These are phyloP conservation scores for Atta texana DNA, from an alignment of 1,140 invertebrate species.

Conservation along the genomic window DNA sequence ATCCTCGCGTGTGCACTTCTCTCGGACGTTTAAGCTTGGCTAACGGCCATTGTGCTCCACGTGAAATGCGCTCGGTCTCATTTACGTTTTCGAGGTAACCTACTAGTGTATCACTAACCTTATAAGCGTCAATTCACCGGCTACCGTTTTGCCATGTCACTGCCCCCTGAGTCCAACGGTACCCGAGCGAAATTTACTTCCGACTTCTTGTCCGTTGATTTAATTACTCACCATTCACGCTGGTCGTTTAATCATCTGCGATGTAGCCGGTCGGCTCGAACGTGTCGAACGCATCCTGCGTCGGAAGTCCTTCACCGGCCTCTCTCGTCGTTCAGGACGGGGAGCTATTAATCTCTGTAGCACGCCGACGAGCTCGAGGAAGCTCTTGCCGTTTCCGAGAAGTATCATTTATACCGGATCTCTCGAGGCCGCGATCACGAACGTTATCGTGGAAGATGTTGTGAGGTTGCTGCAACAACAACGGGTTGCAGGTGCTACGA, in stretches of 20 bases:
- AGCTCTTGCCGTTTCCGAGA: conserved; percentile 64
- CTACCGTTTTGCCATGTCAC: conserved; percentile 29
- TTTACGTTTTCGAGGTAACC: conserved; percentile 60
- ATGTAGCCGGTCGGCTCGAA: conserved; percentile 59
- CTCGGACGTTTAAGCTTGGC: conserved; percentile 66
- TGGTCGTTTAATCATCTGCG: conserved; percentile 71
- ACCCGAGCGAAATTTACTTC: conserved; percentile 55
- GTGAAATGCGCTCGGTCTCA: conserved; percentile 59
- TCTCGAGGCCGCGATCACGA: conserved; percentile 57
- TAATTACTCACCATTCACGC: conserved; percentile 57
- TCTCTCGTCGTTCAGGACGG: conserved; percentile 55
- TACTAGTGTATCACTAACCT: conserved; percentile 56
- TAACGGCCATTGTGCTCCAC: conserved; percentile 68
- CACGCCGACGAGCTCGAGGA: conserved; percentile 46
- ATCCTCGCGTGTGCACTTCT: conserved; percentile 68
- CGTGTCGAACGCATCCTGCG: conserved; percentile 72
- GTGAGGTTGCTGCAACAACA: conserved; percentile 42
- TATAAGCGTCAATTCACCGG: conserved; percentile 52
- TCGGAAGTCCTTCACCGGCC: conserved; percentile 66
- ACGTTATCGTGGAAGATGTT: conserved; percentile 73
- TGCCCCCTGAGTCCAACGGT: conserved; percentile 7
- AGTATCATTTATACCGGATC: conserved; percentile 59
- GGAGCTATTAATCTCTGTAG: conserved; percentile 72
- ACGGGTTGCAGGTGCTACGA: conserved; percentile 63
- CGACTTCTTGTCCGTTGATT: conserved; percentile 49